Conservation (phyloP, 2,888 invertebrate genomes). For the Toxonevra muliebris region DNA sequence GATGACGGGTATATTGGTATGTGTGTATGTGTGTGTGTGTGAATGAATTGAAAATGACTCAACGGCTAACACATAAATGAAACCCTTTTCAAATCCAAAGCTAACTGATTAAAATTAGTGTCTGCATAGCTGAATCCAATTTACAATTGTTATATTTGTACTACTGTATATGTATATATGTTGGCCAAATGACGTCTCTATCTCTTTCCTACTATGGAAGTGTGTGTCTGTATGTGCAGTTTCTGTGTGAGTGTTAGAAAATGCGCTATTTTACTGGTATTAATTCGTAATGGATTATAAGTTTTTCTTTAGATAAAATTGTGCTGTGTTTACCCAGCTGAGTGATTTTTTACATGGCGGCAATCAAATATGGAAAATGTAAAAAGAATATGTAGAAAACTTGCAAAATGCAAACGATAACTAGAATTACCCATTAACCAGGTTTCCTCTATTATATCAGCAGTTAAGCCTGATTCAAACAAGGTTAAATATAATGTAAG, state of each 20-base stretch:
- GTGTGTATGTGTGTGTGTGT: slow-evolving; percentile 8
- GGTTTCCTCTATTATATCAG: too few species aligned
- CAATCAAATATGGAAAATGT: not conserved
- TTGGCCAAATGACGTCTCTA: too few species aligned
- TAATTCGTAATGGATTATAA: slow-evolving; percentile 39
- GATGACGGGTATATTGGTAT: slow-evolving; percentile 19
- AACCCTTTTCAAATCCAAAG: slow-evolving; percentile 12
- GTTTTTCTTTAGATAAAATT: too few species aligned
- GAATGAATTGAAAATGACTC: not conserved
- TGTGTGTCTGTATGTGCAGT: not conserved
- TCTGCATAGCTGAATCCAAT: slow-evolving; percentile 26
- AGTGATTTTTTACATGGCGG: not conserved
- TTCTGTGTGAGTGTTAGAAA: slow-evolving; percentile 31
- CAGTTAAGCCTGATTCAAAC: too few species aligned
- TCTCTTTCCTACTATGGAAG: not conserved
- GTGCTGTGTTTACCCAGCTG: not conserved
- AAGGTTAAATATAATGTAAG: too few species aligned
- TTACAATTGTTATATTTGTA: slow-evolving; percentile 13
- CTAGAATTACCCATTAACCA: too few species aligned
- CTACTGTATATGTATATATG: not conserved
- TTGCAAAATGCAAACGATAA: too few species aligned
- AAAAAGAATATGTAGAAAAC: too few species aligned
- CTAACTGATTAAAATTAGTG: slow-evolving; percentile 33
- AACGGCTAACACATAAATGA: not conserved
- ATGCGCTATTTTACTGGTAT: slow-evolving; percentile 50